Conservation (phyloP, 92 coral and sea anemone genomes). For the Blastomussa wellsi region DNA sequence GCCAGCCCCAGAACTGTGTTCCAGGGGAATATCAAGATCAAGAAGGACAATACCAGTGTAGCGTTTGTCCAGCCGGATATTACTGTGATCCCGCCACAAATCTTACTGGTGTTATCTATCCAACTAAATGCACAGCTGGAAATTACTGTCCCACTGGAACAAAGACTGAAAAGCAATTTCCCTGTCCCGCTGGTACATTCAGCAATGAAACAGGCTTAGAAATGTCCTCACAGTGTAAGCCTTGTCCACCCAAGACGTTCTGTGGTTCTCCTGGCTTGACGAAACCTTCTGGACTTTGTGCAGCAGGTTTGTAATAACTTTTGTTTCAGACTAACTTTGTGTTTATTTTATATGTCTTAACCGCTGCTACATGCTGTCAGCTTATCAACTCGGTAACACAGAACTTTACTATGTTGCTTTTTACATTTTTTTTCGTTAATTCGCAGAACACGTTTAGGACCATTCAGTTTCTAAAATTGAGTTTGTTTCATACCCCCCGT, state of each 20-base stretch:
- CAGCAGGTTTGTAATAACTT: slow-evolving; percentile 66
- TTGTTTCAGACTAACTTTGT: no score
- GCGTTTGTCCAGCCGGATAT: slow-evolving; percentile 76
- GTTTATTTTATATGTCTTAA: no score
- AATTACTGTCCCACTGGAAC: slow-evolving; percentile 94
- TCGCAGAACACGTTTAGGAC: no score
- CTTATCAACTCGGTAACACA: no score
- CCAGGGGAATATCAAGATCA: slow-evolving; percentile 94
- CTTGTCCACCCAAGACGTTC: slow-evolving; percentile 81
- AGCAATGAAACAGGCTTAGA: slow-evolving; percentile 77
- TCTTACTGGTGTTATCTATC: slow-evolving; percentile 77
- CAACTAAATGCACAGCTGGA: slow-evolving; percentile 90
- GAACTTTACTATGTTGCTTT: no score
- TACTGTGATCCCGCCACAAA: slow-evolving; percentile 80
- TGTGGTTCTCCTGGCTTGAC: slow-evolving; percentile 84
- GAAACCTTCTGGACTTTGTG: slow-evolving; percentile 73
- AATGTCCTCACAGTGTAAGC: slow-evolving; percentile 54
- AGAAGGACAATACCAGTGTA: slow-evolving; percentile 82
- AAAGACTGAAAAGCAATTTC: slow-evolving; percentile 74
- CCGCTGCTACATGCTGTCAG: no score
- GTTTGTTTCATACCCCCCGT: neutral
- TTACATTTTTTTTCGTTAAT: no score
- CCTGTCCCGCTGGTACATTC: slow-evolving; percentile 92
- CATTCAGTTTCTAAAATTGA: no score
- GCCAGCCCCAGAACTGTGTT: slow-evolving; percentile 69